phyloP scores from a whole-genome alignment of 92 coral and sea anemone genomes.

The Umimayanthus kanabou region DNA sequence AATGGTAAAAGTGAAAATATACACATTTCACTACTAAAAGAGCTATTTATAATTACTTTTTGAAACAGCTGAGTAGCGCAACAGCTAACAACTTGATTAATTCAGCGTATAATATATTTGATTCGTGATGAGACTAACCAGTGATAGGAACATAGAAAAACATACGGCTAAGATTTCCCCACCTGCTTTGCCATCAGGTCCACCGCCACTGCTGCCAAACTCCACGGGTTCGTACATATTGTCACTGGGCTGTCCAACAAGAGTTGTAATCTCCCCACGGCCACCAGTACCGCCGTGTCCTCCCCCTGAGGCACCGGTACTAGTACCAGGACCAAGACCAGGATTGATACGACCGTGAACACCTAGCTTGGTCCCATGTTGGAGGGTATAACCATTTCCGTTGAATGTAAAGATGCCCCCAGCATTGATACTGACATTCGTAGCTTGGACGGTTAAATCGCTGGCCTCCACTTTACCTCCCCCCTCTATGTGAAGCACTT shows the following conservation, averaged over 20 bases:
- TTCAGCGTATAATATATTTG: too few relatives aligned
- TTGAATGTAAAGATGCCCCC: constrained; percentile 56
- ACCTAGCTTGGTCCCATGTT: constrained; percentile 54
- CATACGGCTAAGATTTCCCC: not conserved
- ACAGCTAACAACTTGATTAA: too few relatives aligned
- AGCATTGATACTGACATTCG: constrained; percentile 64
- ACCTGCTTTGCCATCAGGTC: constrained; percentile 61
- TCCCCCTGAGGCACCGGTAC: constrained; percentile 70
- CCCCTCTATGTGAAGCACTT: constrained; percentile 68
- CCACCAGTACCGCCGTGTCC: constrained; percentile 86
- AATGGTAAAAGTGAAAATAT: too few relatives aligned
- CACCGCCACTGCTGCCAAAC: constrained; percentile 82
- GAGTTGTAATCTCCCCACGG: constrained; percentile 45
- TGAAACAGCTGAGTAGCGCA: too few relatives aligned
- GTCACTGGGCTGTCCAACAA: constrained; percentile 67
- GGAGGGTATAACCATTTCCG: constrained; percentile 59
- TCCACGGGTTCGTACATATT: constrained; percentile 72
- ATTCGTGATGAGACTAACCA: too few relatives aligned
- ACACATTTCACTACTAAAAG: too few relatives aligned
- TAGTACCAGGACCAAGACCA: constrained; percentile 63
- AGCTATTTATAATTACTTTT: too few relatives aligned
- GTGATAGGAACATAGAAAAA: not conserved
- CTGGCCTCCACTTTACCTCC: constrained; percentile 70
- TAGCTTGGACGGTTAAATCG: constrained; percentile 54
- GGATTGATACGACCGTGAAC: constrained; percentile 57